Base-by-base conservation (phyloP, 2,113 vertebrate genomes). In the Callopanchax toddi region DNA sequence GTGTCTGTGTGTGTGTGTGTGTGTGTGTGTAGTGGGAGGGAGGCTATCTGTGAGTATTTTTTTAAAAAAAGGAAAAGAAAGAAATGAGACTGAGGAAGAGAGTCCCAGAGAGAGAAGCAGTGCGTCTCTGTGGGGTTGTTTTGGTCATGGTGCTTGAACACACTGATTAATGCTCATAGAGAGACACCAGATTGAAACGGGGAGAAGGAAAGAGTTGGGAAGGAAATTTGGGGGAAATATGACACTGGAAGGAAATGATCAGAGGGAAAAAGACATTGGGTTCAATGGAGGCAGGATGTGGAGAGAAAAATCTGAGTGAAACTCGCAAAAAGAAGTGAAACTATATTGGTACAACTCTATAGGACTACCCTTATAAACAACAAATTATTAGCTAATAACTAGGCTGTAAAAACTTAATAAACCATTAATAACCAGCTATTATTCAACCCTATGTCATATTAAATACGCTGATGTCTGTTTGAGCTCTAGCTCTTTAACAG, bases 141-240 rank as follows among this genome's bases (percentile, higher is more conserved):
- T 87, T 86, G 82, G 87, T 87, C 84, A 87, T 79, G 84, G 84
- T 84, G 82, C 76, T 76, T 82, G 84, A 87, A 52, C 85, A 71
- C 79, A 71, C 71, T 89, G 87, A 89, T 89, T 86, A 89, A 87
- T 86, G 73, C 83, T 87, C 79, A 84, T 79, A 73, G 79, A 86
- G 75, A 87, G 63, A 77, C 79, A 70, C 76, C 86, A 87, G 86
- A 87, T 85, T 81, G 83, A 76, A 43, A 79, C 45, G 60, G 26
- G 61, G 26, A 48, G 70, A 71, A n/a, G n/a, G 49, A 66, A 69
- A 57, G 70, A 50, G 29, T 36, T 50, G 74, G 58, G 68, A 15
- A 34, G 65, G 63, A 81, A 67, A 79, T 79, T 67, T 83, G 78
- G 52, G 54, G 45, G 67, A 55, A 66, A 39, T 32, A 32, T 6